phyloP scores from a whole-genome alignment of 37 sponge, comb jelly and placozoan genomes.

The Oscarella lobularis region DNA sequence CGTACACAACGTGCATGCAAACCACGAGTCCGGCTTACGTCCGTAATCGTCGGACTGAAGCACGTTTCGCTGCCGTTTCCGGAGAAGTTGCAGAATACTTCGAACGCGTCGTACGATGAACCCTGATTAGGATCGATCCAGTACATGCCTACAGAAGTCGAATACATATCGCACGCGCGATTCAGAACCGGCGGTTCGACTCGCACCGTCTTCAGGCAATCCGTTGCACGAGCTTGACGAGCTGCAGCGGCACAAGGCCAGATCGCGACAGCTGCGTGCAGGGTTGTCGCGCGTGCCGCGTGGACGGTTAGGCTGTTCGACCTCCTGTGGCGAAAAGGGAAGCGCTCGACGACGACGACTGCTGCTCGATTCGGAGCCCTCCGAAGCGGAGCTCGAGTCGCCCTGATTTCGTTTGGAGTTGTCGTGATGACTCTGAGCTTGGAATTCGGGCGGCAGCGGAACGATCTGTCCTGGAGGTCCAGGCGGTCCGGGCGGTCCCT shows the following conservation, averaged over 20 bases:
- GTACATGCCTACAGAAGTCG: not conserved
- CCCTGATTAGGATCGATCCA: not conserved
- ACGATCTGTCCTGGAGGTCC: no score
- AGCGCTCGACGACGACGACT: not conserved
- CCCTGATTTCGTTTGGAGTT: not conserved
- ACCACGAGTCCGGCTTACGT: no score
- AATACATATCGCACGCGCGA: no score
- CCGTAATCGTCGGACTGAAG: not conserved
- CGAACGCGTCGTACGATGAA: not conserved
- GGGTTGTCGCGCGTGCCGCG: not conserved
- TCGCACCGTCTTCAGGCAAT: no score
- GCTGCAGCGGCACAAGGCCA: not conserved
- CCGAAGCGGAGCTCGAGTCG: not conserved
- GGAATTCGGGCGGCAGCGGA: not conserved
- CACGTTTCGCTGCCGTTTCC: not conserved
- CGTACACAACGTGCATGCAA: no score
- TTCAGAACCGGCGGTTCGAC: no score
- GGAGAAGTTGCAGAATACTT: not conserved
- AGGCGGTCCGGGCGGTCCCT: conserved; percentile 1
- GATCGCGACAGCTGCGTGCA: not conserved
- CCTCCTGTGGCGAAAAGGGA: not conserved
- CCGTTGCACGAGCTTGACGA: not conserved
- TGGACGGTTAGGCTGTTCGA: not conserved
- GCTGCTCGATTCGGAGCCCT: not conserved
- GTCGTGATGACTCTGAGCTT: not conserved